Evolutionary conservation across 2,797 vertebrate species (phyloP).

Genomic region (Pseudochirops corinnae): DNA sequence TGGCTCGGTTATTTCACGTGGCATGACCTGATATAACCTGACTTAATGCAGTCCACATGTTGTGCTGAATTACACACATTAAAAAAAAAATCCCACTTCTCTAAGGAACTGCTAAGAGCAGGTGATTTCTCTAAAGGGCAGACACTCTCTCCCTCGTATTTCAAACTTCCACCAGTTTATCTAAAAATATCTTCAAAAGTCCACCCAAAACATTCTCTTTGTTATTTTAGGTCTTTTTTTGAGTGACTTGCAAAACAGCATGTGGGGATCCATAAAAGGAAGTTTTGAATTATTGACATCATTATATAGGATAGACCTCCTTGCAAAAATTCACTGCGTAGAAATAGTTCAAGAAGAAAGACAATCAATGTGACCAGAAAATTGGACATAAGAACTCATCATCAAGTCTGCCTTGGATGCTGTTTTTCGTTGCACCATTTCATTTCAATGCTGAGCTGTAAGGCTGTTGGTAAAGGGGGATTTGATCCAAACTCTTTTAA

Average conservation of each 20-base stretch:
- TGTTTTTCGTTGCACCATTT: not conserved
- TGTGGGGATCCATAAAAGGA: conserved; percentile 59
- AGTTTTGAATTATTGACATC: conserved; percentile 79
- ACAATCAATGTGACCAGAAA: conserved; percentile 35
- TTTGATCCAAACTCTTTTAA: conserved; percentile 13
- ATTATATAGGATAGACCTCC: conserved; percentile 60
- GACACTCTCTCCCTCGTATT: conserved; percentile 84
- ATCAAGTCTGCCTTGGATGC: not conserved
- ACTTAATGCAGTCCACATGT: conserved; percentile 88
- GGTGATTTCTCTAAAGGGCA: conserved; percentile 88
- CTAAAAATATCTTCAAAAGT: conserved; percentile 81
- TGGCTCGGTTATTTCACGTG: conserved; percentile 86
- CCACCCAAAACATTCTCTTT: conserved; percentile 77
- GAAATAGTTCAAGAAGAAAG: conserved; percentile 40
- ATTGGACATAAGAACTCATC: not conserved
- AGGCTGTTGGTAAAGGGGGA: not conserved
- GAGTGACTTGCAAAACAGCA: conserved; percentile 70
- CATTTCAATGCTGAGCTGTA: not conserved
- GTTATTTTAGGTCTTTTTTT: conserved; percentile 77
- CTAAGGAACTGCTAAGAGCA: conserved; percentile 85
- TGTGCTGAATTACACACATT: conserved; percentile 84
- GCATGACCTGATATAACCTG: conserved; percentile 88
- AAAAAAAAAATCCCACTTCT: conserved; percentile 81
- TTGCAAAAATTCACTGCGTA: conserved; percentile 59
- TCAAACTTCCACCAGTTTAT: conserved; percentile 75